Evolutionary conservation across 2,888 invertebrate genomes (phyloP), one percentile per base, ranked within the genome.

Genomic region (Erebia epiphron): DNA sequence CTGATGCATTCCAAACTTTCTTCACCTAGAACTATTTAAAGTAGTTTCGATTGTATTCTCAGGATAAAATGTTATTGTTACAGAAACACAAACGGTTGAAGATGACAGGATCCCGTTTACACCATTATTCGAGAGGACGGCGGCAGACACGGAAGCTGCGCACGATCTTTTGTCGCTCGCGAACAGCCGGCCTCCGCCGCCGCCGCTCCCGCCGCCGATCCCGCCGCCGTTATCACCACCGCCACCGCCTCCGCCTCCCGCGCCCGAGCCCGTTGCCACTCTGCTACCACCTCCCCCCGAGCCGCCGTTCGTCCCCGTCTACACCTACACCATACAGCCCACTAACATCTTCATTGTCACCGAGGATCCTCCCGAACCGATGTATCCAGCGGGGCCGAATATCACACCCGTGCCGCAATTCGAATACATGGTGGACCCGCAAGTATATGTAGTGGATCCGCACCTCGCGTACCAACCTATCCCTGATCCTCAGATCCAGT

Each of bases 81-180:
- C 76, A 76, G 76, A 73, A 43, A 65, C 82, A 78, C 82, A 80
- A 73, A 75, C 84, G 84, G 77, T 90, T 13, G 82, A 86, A 67
- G 79, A 84, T 80, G 93, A 90, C 84, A 92, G 91, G 86, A 85
- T 91, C 82, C 87, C 89, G 81, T 86, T 86, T 84, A 87, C 87
- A 82, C 80, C 82, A 67, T 54, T 86, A 72, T 91, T 90, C n/a
- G 94, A 94, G 81, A 94, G 95, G 67, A 95, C 96, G 78, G 95
- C 96, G 41, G 98, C 97, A 82, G 98, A 98, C 88, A 98, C 97
- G 11, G 97, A 98, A 90, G 98, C 97, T 49, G 98, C 98, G 0
- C 97, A 97, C 85, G 98, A 97, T 85, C 92, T 96, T 74, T 91
- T 97, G 43, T 97, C 96, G 62, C 90, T 97, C 50, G 96, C 97